Base-by-base conservation (phyloP, 2,113 vertebrate genomes). In the Eudyptes chrysolophus region DNA sequence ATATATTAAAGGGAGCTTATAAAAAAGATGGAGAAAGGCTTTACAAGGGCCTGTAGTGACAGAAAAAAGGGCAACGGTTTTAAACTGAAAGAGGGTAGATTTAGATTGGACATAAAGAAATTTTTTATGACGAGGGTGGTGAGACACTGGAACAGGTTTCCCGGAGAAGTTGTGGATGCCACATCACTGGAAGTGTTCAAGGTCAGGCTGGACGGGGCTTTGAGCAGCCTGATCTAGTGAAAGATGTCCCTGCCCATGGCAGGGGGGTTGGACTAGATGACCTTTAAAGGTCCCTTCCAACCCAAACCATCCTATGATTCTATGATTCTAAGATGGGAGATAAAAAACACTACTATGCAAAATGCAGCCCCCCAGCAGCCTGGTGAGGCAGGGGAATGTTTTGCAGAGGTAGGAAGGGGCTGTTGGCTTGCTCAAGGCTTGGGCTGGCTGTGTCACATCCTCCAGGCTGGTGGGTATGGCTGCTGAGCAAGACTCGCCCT, bases 401-500 rank as follows among this genome's bases (percentile, higher is more conserved):
- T 32, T 29, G 57, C 13, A 11, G 57, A n/a, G 54, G 44, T 2
- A 15, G 76, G 69, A 80, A 52, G 30, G 69, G 30, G 34, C 58
- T 66, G 51, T 9, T 19, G 84, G 58, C 64, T 65, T 7, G 1
- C 60, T 65, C 2, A 21, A 44, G 54, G 27, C 29, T 77, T 4
- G 5, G 11, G 40, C 60, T 49, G 60, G 60, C 69, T 44, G 34
- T 62, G 34, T 49, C 38, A 22, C n/a, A 15, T 13, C 15, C 20
- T 76, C 48, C 38, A 9, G 34, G 18, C 15, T 54, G 36, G 46
- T 8, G 9, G 70, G 30, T 6, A 30, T 1, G 3, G 42, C 69
- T 62, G 21, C 51, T 0, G 0, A 9, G 36, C 1, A 9, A 71
- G 34, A 38, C n/a, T 61, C 0, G 1, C 18, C 40, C 64, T 0